These are phyloP conservation scores for Acanthornis magna DNA, from an alignment of 2,797 vertebrate genomes.

Conservation along the genomic window DNA sequence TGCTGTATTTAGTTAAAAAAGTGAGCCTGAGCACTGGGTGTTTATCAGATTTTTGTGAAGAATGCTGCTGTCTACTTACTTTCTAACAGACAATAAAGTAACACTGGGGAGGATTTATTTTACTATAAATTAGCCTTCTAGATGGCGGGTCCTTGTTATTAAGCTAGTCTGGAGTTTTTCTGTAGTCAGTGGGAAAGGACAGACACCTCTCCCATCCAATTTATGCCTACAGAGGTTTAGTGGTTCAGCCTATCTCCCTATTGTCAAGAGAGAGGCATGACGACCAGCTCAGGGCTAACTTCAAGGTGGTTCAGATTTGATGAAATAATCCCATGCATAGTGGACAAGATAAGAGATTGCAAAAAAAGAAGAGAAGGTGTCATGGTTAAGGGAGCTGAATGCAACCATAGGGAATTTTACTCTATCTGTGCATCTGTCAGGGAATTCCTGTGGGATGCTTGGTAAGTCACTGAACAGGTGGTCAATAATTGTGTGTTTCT, in stretches of 20 bases:
- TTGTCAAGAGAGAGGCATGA: not conserved
- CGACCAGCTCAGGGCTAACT: not conserved
- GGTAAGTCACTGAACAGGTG: constrained; percentile 64
- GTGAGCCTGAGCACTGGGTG: accelerated
- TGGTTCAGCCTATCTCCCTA: not conserved
- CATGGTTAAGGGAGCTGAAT: constrained; percentile 62
- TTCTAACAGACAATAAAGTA: not conserved
- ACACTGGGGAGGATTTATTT: not conserved
- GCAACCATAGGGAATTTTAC: constrained; percentile 49
- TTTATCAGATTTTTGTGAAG: not conserved
- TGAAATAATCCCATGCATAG: constrained; percentile 8
- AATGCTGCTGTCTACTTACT: not conserved
- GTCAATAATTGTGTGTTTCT: constrained; percentile 68
- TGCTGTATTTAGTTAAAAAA: not conserved
- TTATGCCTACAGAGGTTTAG: not conserved
- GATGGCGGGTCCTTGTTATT: not conserved
- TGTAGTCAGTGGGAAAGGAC: not conserved
- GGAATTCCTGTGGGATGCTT: constrained; percentile 51
- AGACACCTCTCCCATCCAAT: not conserved
- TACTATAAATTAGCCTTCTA: not conserved
- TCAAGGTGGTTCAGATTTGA: constrained; percentile 5
- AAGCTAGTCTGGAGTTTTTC: not conserved
- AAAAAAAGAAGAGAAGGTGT: constrained; percentile 39
- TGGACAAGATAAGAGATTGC: not conserved
- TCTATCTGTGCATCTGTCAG: constrained; percentile 61